Conservation (phyloP, 2,888 invertebrate species). For the Charanyca ferruginea region DNA sequence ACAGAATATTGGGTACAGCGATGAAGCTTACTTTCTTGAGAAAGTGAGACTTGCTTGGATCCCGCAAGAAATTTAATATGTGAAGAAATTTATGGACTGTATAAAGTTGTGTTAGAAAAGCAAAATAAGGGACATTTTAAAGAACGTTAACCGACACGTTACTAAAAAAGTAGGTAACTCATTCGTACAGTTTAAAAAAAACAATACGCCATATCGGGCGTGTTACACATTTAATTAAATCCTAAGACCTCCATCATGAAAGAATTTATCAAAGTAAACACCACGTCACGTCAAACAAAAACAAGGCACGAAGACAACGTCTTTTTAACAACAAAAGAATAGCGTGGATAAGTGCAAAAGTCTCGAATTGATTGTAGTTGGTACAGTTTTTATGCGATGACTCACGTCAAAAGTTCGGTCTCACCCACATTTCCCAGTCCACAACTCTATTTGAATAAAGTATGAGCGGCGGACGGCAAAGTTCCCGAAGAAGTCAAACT, state of each 20-base stretch:
- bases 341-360: conserved; percentile 62
- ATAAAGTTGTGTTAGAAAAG: conserved; percentile 33
- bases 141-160: background rate
- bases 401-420: conserved; percentile 66
- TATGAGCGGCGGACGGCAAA: conserved; percentile 66
- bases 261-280: conserved; percentile 44
- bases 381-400: conserved; percentile 67
- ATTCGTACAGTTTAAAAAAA: background rate
- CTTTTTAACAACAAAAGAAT: conserved; percentile 61
- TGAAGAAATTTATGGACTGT: conserved; percentile 23
- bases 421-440: conserved; percentile 68
- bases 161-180: background rate
- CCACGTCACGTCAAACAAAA: conserved; percentile 47
- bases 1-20: conserved; percentile 52
- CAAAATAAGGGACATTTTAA: conserved; percentile 28
- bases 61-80: conserved; percentile 53
- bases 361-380: conserved; percentile 67
- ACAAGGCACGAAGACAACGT: conserved; percentile 16
- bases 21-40: conserved; percentile 40
- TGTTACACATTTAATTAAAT: conserved; percentile 3
- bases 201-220: too few relatives aligned
- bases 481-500: conserved; percentile 63
- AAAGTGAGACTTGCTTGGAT: conserved; percentile 41
- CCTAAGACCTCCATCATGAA: background rate
- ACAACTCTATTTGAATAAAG: conserved; percentile 74